Conservation (phyloP, 2,797 vertebrate species). For the Intellagama lesueurii region DNA sequence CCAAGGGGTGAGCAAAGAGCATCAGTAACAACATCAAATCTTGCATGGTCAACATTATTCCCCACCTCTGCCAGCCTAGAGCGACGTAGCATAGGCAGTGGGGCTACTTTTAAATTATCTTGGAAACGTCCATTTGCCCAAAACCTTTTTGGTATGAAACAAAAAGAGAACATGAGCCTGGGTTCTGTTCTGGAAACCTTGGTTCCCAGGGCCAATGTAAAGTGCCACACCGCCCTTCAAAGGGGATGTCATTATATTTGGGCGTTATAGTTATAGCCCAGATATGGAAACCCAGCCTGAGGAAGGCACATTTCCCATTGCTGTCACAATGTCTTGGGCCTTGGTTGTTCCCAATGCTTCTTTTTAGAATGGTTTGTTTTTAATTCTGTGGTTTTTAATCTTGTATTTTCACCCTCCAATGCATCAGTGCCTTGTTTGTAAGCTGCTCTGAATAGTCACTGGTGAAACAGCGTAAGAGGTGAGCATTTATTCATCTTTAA, state of each 20-base stretch:
- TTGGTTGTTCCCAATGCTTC: too few species aligned
- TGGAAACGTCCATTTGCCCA: neutral
- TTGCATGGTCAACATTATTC: neutral
- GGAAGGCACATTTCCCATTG: too few species aligned
- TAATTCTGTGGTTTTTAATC: neutral
- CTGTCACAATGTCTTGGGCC: too few species aligned
- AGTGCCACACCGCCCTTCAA: neutral
- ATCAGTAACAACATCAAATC: neutral
- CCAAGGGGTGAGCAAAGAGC: constrained; percentile 32
- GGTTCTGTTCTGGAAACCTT: neutral
- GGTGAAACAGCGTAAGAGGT: neutral
- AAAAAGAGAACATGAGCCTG: neutral
- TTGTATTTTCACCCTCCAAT: neutral
- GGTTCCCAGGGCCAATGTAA: too few species aligned
- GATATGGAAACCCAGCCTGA: too few species aligned
- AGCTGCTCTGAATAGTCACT: neutral
- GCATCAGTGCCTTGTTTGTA: neutral
- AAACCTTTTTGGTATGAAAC: neutral
- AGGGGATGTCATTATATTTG: too few species aligned
- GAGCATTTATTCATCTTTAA: neutral
- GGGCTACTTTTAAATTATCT: neutral
- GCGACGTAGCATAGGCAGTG: neutral
- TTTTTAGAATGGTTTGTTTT: neutral
- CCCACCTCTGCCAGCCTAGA: neutral
- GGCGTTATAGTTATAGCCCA: too few species aligned